phyloP scores from a whole-genome alignment of 2,888 invertebrate species.

The Drosophila algonquin region DNA sequence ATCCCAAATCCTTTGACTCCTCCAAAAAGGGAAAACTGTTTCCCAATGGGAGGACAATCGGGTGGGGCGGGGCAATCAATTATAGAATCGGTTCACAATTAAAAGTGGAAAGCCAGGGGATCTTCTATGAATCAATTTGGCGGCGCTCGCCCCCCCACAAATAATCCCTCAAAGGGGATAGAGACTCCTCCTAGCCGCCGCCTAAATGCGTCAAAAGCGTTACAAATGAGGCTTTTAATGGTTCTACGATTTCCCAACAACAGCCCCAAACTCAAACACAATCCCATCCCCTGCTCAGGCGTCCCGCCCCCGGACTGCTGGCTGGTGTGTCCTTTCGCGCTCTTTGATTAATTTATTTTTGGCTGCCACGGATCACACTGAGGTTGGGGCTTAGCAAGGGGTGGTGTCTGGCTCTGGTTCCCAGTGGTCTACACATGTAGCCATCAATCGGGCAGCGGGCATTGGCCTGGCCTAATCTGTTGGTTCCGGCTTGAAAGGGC shows the following conservation, averaged over 20 bases:
- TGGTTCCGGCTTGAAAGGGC: constrained; percentile 3
- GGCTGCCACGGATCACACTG: constrained; percentile 17
- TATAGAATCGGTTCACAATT: constrained; percentile 59
- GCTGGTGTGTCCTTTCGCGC: constrained; percentile 51
- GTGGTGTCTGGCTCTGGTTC: not conserved
- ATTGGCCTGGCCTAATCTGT: constrained; percentile 37
- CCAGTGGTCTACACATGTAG: constrained; percentile 50
- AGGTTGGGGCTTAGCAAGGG: not conserved
- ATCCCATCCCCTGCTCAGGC: not conserved
- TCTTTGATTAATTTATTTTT: constrained; percentile 53
- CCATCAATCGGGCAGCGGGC: constrained; percentile 39
- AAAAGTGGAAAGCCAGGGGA: constrained; percentile 47
- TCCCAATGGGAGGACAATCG: constrained; percentile 19
- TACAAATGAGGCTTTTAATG: constrained; percentile 77
- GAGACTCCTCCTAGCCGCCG: not conserved
- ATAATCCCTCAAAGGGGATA: constrained; percentile 35
- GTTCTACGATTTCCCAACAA: constrained; percentile 63
- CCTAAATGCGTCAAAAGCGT: constrained; percentile 70
- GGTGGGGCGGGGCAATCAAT: constrained; percentile 65
- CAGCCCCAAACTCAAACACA: not conserved
- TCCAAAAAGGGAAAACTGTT: constrained; percentile 31
- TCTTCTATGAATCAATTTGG: constrained; percentile 40
- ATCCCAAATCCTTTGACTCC: constrained; percentile 26
- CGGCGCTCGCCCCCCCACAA: constrained; percentile 35
- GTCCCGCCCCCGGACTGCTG: constrained; percentile 25